A percentile compares a stretch with the other conserved stretches of the same genome.
Conservation (phyloP, 2,113 vertebrate species). For the Gorsachius goisagi region DNA sequence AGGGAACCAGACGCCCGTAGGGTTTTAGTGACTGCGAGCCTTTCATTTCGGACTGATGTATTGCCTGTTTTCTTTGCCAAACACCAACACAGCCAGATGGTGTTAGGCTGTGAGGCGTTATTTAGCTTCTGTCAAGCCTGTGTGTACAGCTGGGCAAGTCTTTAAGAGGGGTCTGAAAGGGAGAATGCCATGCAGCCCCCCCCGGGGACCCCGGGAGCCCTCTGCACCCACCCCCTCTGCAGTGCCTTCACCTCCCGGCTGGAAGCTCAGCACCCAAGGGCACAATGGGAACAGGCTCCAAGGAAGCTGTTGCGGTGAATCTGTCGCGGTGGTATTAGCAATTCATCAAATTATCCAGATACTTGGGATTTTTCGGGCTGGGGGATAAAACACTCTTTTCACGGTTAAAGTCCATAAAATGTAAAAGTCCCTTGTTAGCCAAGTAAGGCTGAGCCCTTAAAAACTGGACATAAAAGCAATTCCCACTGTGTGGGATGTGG, state of each 20-base stretch:
- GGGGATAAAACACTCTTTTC: not conserved
- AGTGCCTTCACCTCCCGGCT: not conserved
- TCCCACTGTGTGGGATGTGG: slow-evolving; percentile 39
- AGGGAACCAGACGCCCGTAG: not conserved
- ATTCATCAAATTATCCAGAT: not conserved
- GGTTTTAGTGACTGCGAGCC: not conserved
- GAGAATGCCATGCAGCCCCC: not conserved
- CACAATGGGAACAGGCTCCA: not conserved
- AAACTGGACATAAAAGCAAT: not conserved
- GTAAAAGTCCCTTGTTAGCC: not conserved
- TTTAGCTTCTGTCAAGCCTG: not conserved
- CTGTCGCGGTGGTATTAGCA: not conserved
- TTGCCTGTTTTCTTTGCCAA: not conserved
- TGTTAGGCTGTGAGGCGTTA: not conserved
- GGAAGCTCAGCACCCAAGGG: not conserved
- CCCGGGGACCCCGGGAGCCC: not conserved
- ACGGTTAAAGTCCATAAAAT: not conserved
- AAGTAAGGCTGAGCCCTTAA: not conserved
- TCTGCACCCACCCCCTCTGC: not conserved
- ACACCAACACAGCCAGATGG: accelerated
- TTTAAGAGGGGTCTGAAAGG: not conserved
- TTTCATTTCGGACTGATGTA: accelerated
- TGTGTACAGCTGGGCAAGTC: not conserved
- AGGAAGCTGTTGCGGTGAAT: not conserved
- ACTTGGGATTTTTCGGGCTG: slow-evolving; percentile 25